Conservation (phyloP, 64 coral and sea anemone species). For the Catalaphyllia jardinei region DNA sequence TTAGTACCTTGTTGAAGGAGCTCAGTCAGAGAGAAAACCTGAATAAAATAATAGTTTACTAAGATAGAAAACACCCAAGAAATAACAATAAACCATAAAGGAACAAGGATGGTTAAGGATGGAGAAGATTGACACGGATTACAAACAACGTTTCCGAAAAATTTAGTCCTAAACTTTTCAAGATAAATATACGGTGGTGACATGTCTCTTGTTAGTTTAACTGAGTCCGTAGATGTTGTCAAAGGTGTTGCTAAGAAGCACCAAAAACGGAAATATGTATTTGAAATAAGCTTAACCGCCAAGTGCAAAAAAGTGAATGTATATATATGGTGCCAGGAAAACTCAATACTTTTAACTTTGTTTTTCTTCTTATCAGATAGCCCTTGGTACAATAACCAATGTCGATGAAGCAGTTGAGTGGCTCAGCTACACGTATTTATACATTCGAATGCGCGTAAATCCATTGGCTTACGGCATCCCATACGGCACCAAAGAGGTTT, state of each 20-base stretch:
- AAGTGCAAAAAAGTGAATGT: not conserved
- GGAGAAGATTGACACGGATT: no score
- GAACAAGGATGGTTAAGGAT: no score
- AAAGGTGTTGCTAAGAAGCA: not conserved
- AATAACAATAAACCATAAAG: no score
- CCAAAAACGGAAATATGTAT: not conserved
- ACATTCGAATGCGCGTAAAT: conserved; percentile 88
- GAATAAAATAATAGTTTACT: no score
- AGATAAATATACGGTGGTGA: no score
- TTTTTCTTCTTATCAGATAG: conserved; percentile 49
- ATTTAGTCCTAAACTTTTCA: no score
- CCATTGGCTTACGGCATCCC: conserved; percentile 93
- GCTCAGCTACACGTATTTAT: conserved; percentile 94
- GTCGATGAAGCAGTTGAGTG: conserved; percentile 96
- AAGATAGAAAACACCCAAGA: no score
- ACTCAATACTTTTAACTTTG: not conserved
- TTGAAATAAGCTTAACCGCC: not conserved
- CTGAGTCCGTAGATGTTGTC: no score
- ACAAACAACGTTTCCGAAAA: no score
- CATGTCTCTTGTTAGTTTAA: no score
- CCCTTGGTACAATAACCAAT: conserved; percentile 85
- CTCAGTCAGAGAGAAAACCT: no score
- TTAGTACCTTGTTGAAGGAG: not conserved
- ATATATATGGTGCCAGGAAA: not conserved
- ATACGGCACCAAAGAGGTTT: conserved; percentile 86